These are phyloP conservation scores for Thrips palmi DNA, from an alignment of 1,140 invertebrate species.

Conservation along the genomic window DNA sequence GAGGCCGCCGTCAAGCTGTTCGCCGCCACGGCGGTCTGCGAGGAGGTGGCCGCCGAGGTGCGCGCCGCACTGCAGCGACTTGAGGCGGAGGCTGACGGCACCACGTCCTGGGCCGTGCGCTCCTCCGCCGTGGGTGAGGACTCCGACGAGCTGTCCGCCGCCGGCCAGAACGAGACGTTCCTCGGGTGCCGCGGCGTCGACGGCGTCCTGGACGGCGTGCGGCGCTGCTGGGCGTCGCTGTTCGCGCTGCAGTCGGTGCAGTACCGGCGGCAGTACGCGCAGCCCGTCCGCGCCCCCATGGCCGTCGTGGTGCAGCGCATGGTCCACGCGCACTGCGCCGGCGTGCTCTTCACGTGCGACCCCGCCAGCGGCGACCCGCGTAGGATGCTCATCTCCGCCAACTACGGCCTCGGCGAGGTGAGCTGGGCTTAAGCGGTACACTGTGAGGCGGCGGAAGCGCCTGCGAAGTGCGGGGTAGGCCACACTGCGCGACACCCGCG, in stretches of 20 bases:
- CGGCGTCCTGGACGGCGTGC: conserved; percentile 35
- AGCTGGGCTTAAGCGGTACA: too few species aligned
- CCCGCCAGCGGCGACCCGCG: conserved; percentile 45
- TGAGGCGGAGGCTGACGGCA: too few species aligned
- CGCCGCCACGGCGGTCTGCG: too few species aligned
- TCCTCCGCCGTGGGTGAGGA: conserved; percentile 58
- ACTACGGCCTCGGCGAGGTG: conserved; percentile 65
- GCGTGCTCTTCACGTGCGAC: conserved; percentile 63
- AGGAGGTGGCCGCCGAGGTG: too few species aligned
- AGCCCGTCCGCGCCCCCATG: conserved; percentile 41
- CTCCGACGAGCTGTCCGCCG: conserved; percentile 51
- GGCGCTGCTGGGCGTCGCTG: conserved; percentile 60
- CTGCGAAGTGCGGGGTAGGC: too few species aligned
- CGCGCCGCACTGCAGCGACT: too few species aligned
- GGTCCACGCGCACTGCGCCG: conserved; percentile 45
- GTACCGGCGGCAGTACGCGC: conserved; percentile 48
- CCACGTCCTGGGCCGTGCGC: too few species aligned
- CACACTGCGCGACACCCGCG: too few species aligned
- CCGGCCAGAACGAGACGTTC: conserved; percentile 66
- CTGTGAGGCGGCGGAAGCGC: too few species aligned
- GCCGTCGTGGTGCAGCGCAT: conserved; percentile 67
- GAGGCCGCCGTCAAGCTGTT: too few species aligned
- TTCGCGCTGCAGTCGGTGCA: conserved; percentile 51
- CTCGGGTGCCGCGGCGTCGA: conserved; percentile 36
- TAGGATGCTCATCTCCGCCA: conserved; percentile 50